Base-by-base conservation (phyloP, 2,113 vertebrate genomes). In the Ramphastos sulfuratus region DNA sequence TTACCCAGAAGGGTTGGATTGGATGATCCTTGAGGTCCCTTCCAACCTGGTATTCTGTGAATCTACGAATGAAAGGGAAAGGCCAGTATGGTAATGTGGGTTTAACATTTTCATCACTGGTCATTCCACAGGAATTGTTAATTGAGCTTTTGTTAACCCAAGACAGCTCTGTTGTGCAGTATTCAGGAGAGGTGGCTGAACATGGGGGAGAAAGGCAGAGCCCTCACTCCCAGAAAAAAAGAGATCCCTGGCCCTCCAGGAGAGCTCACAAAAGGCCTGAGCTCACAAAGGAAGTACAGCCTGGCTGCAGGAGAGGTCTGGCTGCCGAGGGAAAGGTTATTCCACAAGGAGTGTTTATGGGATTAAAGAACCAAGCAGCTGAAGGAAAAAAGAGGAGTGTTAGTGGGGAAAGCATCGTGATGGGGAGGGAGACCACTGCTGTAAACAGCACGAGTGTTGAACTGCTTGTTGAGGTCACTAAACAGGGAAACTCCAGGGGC, bases 221-320 rank as follows among this genome's bases (percentile, higher is more conserved):
- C 3, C 7, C 8, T 80, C 16, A 48, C 4, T 20, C 21, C 25
- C 28, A 23, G 1, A 0, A 3, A 15, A 15, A 58, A 59, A 17
- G 60, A 25, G 39, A 56, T n/a, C 59, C 27, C 3, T 0, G 1
- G 4, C 15, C 8, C 8, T 48, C 33, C 12, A 0, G 28, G 1
- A 52, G 55, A 56, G 37, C 59, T 82, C 44, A 39, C 42, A 67
- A 46, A 31, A 10, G 17, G 28, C 6, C 35, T 35, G 55, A 23
- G 18, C 7, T 83, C 2, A 2, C 46, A 44, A 27, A 67, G 35
- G 17, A 30, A 15, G 28, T 3, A 7, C 48, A 33, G 46, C 58
- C 54, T 30, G 67, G 50, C 67, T 81, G 76, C 50, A 33, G 69
- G 56, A 48, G 28, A 21, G 54, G 13, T 56, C 48, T 74, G 75